Conservation (phyloP, 2,113 vertebrate genomes). For the Pica pica region DNA sequence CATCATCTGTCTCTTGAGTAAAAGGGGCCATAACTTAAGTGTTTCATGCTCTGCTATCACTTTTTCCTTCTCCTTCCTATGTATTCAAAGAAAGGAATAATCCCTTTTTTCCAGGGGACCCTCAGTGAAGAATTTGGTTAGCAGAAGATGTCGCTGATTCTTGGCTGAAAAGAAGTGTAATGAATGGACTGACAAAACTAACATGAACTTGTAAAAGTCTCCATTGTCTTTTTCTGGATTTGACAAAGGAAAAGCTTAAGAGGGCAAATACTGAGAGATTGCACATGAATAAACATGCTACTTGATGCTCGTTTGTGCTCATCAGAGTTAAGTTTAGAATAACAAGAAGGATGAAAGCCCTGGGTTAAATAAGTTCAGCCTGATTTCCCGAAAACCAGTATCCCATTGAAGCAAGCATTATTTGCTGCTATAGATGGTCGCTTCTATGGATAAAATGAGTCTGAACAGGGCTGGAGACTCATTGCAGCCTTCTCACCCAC, state of each 20-base stretch:
- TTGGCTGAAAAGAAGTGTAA: background rate
- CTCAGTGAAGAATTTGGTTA: background rate
- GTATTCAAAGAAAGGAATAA: background rate
- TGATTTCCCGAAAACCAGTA: background rate
- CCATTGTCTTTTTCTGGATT: background rate
- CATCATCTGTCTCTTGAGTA: background rate
- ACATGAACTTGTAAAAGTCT: background rate
- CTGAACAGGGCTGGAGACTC: background rate
- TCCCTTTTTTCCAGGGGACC: background rate
- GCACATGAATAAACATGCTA: background rate
- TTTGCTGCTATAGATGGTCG: background rate
- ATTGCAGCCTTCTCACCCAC: background rate
- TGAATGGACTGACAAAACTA: background rate
- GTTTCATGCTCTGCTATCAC: background rate
- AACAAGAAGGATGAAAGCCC: background rate
- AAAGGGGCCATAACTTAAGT: background rate
- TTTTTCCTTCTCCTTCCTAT: background rate
- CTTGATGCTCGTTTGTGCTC: background rate
- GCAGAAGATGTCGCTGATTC: background rate
- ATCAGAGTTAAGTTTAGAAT: background rate
- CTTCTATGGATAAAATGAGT: background rate
- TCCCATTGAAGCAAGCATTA: background rate
- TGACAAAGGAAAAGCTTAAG: background rate
- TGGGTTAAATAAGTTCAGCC: constrained; percentile 1
- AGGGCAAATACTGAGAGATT: background rate